Percentiles rank a stretch among this genome's conserved stretches.
Evolutionary conservation across 1,140 invertebrate species (phyloP).

Genomic region (Fopius arisanus): DNA sequence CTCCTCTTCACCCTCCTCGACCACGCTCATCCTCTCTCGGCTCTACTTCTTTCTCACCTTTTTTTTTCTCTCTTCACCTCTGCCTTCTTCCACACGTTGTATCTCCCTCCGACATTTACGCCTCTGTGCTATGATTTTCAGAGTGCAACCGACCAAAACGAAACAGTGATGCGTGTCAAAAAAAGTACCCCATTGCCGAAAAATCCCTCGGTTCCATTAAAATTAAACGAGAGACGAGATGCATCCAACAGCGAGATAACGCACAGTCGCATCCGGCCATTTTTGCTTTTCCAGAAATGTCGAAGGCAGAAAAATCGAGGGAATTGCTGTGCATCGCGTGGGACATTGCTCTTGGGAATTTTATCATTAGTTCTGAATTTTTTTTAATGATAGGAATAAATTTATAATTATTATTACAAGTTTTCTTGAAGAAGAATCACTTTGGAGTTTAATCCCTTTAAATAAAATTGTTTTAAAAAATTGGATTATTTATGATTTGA

Average conservation of each 20-base stretch:
- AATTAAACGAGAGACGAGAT: slow-evolving; percentile 23
- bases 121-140: background rate
- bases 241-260: background rate
- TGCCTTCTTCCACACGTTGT: background rate
- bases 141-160: background rate
- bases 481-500: too few species aligned
- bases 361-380: background rate
- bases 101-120: background rate
- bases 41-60: slow-evolving; percentile 1
- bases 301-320: background rate
- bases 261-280: slow-evolving; percentile 9
- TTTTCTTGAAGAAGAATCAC: too few species aligned
- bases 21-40: slow-evolving; percentile 3
- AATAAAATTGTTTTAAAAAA: too few species aligned
- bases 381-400: too few species aligned
- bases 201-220: slow-evolving; percentile 8
- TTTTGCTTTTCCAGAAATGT: background rate
- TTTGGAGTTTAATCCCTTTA: too few species aligned
- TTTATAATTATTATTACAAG: too few species aligned
- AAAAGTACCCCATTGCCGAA: slow-evolving; percentile 13
- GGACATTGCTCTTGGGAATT: background rate
- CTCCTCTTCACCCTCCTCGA: slow-evolving; percentile 25
- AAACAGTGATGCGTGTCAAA: background rate
- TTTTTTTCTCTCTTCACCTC: background rate
- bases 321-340: background rate